Conservation (phyloP, 1,140 invertebrate species). For the Lethrus apterus region DNA sequence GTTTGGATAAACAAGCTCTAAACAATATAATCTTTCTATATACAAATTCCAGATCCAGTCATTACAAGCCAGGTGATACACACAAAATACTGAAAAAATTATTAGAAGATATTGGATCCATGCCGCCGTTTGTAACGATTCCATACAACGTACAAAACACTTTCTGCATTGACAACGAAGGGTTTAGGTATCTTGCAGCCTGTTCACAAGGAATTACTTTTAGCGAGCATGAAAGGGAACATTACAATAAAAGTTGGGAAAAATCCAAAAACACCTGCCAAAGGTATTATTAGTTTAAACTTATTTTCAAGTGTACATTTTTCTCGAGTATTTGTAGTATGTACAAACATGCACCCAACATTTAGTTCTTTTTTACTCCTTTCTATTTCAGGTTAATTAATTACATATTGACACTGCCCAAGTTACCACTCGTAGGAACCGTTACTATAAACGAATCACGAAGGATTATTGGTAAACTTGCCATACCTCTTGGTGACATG, state of each 20-base stretch:
- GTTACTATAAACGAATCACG: conserved; percentile 33
- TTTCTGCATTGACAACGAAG: conserved; percentile 36
- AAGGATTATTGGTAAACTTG: conserved; percentile 29
- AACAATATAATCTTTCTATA: conserved; percentile 34
- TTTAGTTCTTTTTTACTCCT: too few relatives aligned
- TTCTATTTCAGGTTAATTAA: conserved; percentile 32
- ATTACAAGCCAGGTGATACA: conserved; percentile 30
- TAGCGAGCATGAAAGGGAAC: conserved; percentile 6
- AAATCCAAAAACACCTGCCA: conserved; percentile 18
- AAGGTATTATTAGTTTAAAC: too few relatives aligned
- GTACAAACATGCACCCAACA: too few relatives aligned
- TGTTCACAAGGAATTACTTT: conserved; percentile 22
- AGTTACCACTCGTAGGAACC: conserved; percentile 30
- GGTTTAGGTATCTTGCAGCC: conserved; percentile 28
- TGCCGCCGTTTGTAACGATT: conserved; percentile 23
- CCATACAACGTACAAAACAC: conserved; percentile 23
- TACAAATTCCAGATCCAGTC: conserved; percentile 25
- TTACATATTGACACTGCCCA: conserved; percentile 22
- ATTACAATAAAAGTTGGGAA: conserved; percentile 28
- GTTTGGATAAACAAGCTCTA: conserved; percentile 29
- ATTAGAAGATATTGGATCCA: conserved; percentile 20
- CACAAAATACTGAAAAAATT: conserved; percentile 20
- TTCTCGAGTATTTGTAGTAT: too few relatives aligned
- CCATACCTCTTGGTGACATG: conserved; percentile 34
- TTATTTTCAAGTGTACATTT: too few relatives aligned